phyloP scores from a whole-genome alignment of 1,140 invertebrate genomes.

The Bombus balteatus region DNA sequence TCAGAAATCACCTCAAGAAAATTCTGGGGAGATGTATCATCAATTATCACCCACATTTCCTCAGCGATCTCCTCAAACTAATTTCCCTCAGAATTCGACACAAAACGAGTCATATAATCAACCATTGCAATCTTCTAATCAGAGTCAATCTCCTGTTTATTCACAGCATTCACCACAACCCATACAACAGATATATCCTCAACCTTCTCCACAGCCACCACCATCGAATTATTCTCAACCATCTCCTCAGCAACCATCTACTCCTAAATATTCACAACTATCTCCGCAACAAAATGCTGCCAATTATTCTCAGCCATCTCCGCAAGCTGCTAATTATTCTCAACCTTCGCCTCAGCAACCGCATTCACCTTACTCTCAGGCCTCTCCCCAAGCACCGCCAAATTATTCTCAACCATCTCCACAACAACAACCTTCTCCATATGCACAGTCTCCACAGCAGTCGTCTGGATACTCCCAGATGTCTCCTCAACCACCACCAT shows the following conservation, averaged over 20 bases:
- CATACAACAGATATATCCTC: conserved; percentile 67
- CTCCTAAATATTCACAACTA: conserved; percentile 73
- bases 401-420: conserved; percentile 73
- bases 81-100: conserved; percentile 59
- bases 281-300: conserved; percentile 69
- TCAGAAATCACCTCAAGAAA: conserved; percentile 71
- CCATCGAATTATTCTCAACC: conserved; percentile 71
- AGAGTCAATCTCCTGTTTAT: conserved; percentile 69
- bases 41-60: conserved; percentile 65
- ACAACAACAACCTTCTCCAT: conserved; percentile 69
- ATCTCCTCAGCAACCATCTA: conserved; percentile 69
- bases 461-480: conserved; percentile 73
- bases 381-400: conserved; percentile 69
- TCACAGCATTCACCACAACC: conserved; percentile 77
- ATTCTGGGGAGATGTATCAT: conserved; percentile 63
- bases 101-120: conserved; percentile 53
- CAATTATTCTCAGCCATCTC: conserved; percentile 71
- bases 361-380: conserved; percentile 73
- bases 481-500: conserved; percentile 68
- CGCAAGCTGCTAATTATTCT: conserved; percentile 61
- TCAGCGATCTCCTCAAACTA: conserved; percentile 66
- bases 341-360: conserved; percentile 74
- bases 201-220: conserved; percentile 68
- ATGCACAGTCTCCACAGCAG: conserved; percentile 75
- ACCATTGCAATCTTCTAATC: conserved; percentile 45